Evolutionary conservation across 2,113 vertebrate species (phyloP), one percentile per base, ranked within the genome.

Genomic region (Mesembrinibis cayennensis): DNA sequence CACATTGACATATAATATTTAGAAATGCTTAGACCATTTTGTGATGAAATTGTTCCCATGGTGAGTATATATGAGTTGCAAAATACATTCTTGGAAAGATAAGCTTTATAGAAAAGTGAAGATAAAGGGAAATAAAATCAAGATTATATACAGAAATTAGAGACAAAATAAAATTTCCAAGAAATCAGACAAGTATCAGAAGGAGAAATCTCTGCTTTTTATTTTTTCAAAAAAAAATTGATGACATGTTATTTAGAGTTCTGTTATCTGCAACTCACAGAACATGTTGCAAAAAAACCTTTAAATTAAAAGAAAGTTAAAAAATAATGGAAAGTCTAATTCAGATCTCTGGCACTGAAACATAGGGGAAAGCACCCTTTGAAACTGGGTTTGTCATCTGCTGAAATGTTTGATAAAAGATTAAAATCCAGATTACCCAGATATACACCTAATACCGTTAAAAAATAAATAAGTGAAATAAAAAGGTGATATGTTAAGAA

Each of bases 371-470:
- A 93, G 10, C 8, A 74, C 2, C 2, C 8, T 44, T 67, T 91
- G 71, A 89, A 92, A 77, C 5, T 67, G 22, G 1, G 1, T 71
- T 67, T 67, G 29, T 22, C 15, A 20, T 76, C 32, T 23, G 10
- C 11, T 85, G 49, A 63, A 91, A 85, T 85, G 8, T 71, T 85
- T 90, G 38, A 52, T 10, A 87, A 42, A 73, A 63, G 7, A 52
- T 40, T 73, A 77, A 70, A 61, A 59, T 45, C 9, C 26, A 69
- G 13, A 61, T 82, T 59, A 70, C 6, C 2, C 9, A 76, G 49
- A 17, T 27, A 72, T 16, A 13, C 3, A 69, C 11, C 1, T 27
- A 74, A 63, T 38, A 7, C 2, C 0, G 0, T 18, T 47, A 44
- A 83, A 84, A 82, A 38, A 45, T 18, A 66, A 8, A 50, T 22